Percentiles rank a stretch among this genome's conserved stretches.
Evolutionary conservation across 1,140 invertebrate species (phyloP).

Genomic region (Hylaeus anthracinus): DNA sequence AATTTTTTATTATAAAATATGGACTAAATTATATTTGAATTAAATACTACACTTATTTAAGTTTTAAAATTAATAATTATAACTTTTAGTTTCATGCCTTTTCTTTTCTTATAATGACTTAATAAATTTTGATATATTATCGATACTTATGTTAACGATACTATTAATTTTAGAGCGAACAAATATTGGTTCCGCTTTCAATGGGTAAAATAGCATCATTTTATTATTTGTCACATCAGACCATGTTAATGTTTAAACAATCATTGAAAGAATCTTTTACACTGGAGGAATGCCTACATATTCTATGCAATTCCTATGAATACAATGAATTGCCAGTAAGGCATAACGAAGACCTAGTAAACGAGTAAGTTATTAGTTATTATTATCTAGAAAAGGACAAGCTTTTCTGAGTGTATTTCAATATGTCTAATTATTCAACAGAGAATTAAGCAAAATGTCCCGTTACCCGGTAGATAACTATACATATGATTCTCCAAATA

Average conservation of each 20-base stretch:
- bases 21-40: no score
- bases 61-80: no score
- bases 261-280: constrained; percentile 84
- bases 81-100: no score
- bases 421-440: constrained; percentile 75
- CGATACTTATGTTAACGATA: not conserved
- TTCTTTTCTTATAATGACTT: not conserved
- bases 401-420: not conserved
- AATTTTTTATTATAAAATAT: not conserved
- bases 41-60: not conserved
- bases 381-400: not conserved
- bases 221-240: constrained; percentile 98
- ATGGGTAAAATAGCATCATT: constrained; percentile 97
- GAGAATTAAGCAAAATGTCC: constrained; percentile 90
- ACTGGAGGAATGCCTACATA: constrained; percentile 88
- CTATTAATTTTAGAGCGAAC: constrained; percentile 84
- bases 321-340: constrained; percentile 97
- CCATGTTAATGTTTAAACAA: constrained; percentile 91
- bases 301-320: constrained; percentile 93
- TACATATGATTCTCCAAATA: constrained; percentile 93
- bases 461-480: constrained; percentile 87
- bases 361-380: constrained; percentile 84
- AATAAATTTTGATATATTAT: not conserved
- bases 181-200: constrained; percentile 88
- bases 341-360: constrained; percentile 98